Evolutionary conservation across 2,888 invertebrate genomes (phyloP).

Genomic region (Stratiomys singularior): DNA sequence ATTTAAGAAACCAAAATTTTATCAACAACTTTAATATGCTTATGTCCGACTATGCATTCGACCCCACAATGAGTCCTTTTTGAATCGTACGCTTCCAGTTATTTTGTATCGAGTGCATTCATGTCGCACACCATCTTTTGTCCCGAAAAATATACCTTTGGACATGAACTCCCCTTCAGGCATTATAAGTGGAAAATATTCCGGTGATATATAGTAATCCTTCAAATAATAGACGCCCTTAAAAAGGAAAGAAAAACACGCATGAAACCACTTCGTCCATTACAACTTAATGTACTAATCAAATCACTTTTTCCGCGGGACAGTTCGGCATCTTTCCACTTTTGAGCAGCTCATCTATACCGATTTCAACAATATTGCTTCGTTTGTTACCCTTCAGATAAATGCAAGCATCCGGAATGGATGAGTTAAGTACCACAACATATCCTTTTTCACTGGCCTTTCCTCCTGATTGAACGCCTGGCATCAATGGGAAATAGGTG

Average conservation of each 20-base stretch:
- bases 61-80: conserved; percentile 12
- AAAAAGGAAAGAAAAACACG: neutral
- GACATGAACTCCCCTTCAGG: conserved; percentile 10
- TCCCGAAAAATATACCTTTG: conserved; percentile 14
- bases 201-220: conserved; percentile 17
- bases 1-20: no score
- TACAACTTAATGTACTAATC: no score
- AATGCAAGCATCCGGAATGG: conserved; percentile 9
- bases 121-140: neutral
- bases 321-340: conserved; percentile 29
- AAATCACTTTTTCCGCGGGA: conserved; percentile 26
- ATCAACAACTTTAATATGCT: no score
- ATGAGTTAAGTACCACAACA: neutral
- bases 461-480: neutral
- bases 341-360: conserved; percentile 18
- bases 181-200: conserved; percentile 21
- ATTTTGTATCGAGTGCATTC: conserved; percentile 6
- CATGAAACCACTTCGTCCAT: neutral
- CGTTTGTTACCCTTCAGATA: conserved; percentile 19
- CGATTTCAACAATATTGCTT: conserved; percentile 14
- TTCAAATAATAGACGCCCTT: conserved; percentile 15
- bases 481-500: neutral
- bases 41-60: no score
- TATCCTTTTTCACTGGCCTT: neutral
- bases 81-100: neutral